phyloP scores from a whole-genome alignment of 2,797 vertebrate species.

The Sebastes variabilis region DNA sequence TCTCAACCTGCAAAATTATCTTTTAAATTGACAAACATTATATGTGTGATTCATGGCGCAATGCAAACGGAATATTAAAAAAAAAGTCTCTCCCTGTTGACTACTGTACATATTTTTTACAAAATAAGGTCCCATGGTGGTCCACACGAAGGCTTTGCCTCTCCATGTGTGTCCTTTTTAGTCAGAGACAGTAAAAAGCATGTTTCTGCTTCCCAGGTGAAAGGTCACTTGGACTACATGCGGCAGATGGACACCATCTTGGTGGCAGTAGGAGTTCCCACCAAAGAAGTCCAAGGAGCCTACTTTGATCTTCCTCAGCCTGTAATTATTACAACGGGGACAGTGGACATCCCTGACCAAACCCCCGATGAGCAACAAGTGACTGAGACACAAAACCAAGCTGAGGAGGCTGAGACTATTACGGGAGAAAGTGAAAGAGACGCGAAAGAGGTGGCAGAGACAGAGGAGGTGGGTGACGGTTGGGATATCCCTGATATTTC shows the following conservation, averaged over 20 bases:
- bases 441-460: background rate
- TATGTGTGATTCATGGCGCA: no score
- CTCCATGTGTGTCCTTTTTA: background rate
- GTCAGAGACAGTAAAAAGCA: background rate
- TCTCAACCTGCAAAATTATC: no score
- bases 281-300: constrained; percentile 81
- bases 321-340: constrained; percentile 22
- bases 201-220: constrained; percentile 83
- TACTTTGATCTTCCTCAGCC: constrained; percentile 41
- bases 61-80: no score
- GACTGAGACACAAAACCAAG: constrained; percentile 4
- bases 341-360: constrained; percentile 28
- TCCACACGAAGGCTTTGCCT: background rate
- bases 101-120: no score
- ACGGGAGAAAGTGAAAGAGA: constrained; percentile 7
- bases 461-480: constrained; percentile 54
- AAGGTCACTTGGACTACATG: constrained; percentile 97
- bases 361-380: constrained; percentile 18
- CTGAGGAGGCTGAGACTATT: constrained; percentile 7
- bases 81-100: no score
- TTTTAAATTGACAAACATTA: no score
- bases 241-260: constrained; percentile 95
- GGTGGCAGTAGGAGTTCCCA: constrained; percentile 90
- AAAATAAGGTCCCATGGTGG: no score
- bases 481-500: constrained; percentile 87